phyloP scores from a whole-genome alignment of 2,797 vertebrate genomes.

The Sebastes melanostomus region DNA sequence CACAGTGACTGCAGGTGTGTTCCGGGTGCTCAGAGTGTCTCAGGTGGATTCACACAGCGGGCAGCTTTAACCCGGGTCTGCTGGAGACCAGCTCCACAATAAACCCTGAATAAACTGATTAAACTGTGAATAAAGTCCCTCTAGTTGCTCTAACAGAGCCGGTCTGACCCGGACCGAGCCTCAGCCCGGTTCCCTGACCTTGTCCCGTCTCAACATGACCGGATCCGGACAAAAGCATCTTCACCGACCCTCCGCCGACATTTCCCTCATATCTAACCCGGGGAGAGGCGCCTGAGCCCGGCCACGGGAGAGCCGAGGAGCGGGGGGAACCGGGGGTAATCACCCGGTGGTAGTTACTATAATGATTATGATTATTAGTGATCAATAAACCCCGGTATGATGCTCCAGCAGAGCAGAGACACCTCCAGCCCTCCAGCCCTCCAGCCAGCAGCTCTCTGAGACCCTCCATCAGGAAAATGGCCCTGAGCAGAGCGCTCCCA shows the following conservation, averaged over 20 bases:
- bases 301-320: not conserved
- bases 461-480: slow-evolving; percentile 71
- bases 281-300: not conserved
- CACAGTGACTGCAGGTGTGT: no score
- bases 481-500: slow-evolving; percentile 60
- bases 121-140: no score
- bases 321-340: not conserved
- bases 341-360: not conserved
- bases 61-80: not conserved
- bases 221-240: slow-evolving; percentile 69
- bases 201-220: slow-evolving; percentile 47
- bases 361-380: no score
- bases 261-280: slow-evolving; percentile 21
- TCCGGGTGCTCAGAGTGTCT: no score
- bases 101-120: not conserved
- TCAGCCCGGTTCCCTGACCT: slow-evolving; percentile 62
- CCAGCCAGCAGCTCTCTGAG: slow-evolving; percentile 48
- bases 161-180: no score
- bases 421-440: not conserved
- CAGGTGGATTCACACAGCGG: no score
- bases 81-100: not conserved
- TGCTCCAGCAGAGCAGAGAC: not conserved
- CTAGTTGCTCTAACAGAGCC: no score
- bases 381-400: no score
- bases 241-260: slow-evolving; percentile 53